Evolutionary conservation across 2,797 vertebrate genomes (phyloP).

Genomic region (Parauchenoglanis punctatus): DNA sequence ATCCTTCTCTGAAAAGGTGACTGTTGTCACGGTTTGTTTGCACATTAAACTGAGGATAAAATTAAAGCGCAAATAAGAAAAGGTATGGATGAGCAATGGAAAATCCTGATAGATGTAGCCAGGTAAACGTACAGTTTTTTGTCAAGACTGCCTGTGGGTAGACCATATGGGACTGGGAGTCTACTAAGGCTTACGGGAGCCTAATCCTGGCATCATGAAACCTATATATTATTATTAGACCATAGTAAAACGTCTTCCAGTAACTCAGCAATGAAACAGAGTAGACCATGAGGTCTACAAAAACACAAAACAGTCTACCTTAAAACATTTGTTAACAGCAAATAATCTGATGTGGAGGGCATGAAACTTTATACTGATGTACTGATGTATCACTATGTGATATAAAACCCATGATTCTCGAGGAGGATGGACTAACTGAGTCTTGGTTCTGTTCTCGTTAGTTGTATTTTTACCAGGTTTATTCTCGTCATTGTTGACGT

Average conservation of each 20-base stretch:
- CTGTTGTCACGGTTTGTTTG: background rate
- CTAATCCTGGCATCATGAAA: background rate
- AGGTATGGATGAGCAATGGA: background rate
- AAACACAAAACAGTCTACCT: background rate
- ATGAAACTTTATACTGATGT: background rate
- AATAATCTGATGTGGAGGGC: background rate
- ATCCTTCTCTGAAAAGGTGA: background rate
- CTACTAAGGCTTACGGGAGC: background rate
- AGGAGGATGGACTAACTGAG: background rate
- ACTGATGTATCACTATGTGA: too few relatives aligned
- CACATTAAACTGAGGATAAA: background rate
- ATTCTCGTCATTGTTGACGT: background rate
- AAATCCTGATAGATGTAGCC: background rate
- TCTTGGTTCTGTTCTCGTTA: background rate
- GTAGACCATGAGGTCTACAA: background rate
- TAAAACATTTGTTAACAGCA: background rate
- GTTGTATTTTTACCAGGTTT: background rate
- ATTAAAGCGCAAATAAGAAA: background rate
- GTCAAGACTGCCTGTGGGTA: background rate
- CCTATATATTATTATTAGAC: background rate
- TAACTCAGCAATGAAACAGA: background rate
- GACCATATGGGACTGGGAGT: background rate
- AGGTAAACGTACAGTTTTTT: background rate
- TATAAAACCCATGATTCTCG: background rate
- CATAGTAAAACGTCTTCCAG: background rate